Conservation (phyloP, 2,797 vertebrate species). For the Allobates femoralis region DNA sequence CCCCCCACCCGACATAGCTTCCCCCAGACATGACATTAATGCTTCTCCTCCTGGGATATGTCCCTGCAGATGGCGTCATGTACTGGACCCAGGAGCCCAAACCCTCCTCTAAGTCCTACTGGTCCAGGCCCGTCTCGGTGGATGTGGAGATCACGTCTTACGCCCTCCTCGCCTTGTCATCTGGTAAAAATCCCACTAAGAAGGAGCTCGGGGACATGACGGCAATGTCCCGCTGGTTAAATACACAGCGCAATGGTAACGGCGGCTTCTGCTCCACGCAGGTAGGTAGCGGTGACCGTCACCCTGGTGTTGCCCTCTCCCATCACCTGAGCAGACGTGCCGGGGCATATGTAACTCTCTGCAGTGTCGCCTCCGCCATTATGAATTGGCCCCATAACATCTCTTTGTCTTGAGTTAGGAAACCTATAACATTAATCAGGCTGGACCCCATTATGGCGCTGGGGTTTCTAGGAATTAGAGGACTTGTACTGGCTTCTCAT, state of each 20-base stretch:
- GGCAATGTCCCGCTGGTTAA: slow-evolving; percentile 65
- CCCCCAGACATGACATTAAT: neutral
- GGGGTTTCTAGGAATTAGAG: too few species aligned
- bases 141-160: slow-evolving; percentile 21
- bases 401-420: too few species aligned
- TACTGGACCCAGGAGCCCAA: slow-evolving; percentile 63
- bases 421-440: too few species aligned
- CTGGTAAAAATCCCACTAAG: neutral
- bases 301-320: too few species aligned
- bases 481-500: too few species aligned
- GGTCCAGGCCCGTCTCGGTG: neutral
- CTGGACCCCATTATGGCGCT: too few species aligned
- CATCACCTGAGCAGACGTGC: too few species aligned
- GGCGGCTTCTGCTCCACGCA: slow-evolving; percentile 69
- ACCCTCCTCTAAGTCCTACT: neutral
- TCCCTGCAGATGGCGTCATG: slow-evolving; percentile 60
- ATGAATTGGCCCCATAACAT: too few species aligned
- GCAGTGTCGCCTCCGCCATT: too few species aligned
- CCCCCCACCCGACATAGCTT: neutral
- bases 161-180: slow-evolving; percentile 60
- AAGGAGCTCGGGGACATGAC: neutral
- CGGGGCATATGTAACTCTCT: too few species aligned
- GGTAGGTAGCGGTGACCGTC: slow-evolving; percentile 52
- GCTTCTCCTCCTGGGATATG: neutral
- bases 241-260: slow-evolving; percentile 67